Evolutionary conservation across 2,113 vertebrate genomes (phyloP).

Genomic region (Terrapene triunguis): DNA sequence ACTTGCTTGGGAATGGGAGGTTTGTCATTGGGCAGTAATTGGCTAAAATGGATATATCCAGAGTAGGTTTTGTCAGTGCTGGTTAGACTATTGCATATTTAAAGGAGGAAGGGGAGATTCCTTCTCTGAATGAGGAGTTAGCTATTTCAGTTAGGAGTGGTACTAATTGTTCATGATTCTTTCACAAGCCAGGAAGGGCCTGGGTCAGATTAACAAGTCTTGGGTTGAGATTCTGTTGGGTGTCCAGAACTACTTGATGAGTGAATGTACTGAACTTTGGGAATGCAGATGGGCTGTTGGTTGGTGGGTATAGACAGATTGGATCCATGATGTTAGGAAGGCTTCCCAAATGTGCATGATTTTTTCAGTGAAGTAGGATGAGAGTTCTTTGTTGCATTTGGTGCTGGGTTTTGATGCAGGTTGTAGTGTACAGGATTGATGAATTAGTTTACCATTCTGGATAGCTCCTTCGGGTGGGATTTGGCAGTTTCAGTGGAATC

Average conservation of each 20-base stretch:
- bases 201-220: not conserved
- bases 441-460: not conserved
- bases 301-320: too few species aligned
- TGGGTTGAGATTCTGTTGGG: not conserved
- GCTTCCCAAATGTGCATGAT: not conserved
- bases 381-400: not conserved
- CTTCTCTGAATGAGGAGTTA: too few species aligned
- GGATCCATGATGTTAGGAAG: not conserved
- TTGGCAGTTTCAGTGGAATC: not conserved
- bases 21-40: too few species aligned
- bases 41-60: too few species aligned
- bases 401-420: not conserved
- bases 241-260: too few species aligned
- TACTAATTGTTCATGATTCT: not conserved
- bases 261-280: too few species aligned
- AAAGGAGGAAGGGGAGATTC: too few species aligned
- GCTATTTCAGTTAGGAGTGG: too few species aligned
- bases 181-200: not conserved
- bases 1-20: not conserved
- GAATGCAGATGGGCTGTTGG: too few species aligned
- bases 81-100: too few species aligned
- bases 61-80: too few species aligned
- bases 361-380: not conserved
- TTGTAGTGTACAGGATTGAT: not conserved
- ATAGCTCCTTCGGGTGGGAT: not conserved